Evolutionary conservation across 2,797 vertebrate species (phyloP), one percentile per base, ranked within the genome.

Genomic region (Chrosomus eos): DNA sequence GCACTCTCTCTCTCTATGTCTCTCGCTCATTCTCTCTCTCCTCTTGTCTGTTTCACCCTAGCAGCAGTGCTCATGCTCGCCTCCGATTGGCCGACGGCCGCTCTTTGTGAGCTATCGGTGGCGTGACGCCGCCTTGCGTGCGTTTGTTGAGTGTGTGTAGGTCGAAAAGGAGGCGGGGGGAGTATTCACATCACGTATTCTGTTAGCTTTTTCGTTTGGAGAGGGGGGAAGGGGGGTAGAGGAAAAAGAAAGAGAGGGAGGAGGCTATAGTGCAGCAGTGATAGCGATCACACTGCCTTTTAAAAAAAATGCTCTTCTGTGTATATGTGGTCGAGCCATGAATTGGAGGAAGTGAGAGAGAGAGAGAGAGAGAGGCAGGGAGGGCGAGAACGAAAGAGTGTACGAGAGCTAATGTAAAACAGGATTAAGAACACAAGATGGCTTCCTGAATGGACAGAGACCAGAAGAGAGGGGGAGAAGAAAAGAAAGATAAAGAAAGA

Each of bases 351-450:
- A 88, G 88, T 85, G 89, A 87, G 87, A 81, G 90, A 83, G 82
- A 90, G 90, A 90, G 90, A 66, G 87, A 85, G 84, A 67, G 83
- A 82, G 85, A 82, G 88, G 86, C 88, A 87, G 90, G 88, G 90
- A 90, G 93, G 88, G 87, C 88, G 90, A 80, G 92, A 92, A 90
- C 91, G 90, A 91, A 92, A 90, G 76, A 91, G 92, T 91, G 92
- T 88, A 90, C 94, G 94, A 93, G 89, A 93, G 93, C 93, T 94
- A 93, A 93, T 95, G 94, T 94, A 94, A 96, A 94, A 94, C 91
- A 92, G 92, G 94, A 95, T 94, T 94, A 94, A 95, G 86, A 95
- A 94, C 95, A 94, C 95, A 96, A 95, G 95, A 96, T 96, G 95
- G 95, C 95, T 95, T 95, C 95, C 95, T 96, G 95, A 96, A 96